phyloP scores from a whole-genome alignment of 2,113 vertebrate species.

The Benitochromis conjunctus region DNA sequence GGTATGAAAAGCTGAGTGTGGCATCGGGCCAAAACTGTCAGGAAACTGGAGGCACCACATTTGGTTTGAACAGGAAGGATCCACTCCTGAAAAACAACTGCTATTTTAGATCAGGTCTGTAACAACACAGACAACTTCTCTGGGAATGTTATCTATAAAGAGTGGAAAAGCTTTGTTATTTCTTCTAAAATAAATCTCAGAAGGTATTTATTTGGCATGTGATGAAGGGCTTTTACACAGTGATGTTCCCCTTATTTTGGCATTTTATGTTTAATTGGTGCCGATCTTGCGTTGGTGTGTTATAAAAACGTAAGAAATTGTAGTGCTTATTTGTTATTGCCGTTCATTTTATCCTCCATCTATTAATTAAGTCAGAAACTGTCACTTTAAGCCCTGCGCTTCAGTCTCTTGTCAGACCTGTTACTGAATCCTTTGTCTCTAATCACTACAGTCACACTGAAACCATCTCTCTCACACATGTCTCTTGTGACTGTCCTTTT shows the following conservation, averaged over 20 bases:
- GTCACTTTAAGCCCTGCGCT: neutral
- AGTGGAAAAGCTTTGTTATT: conserved; percentile 4
- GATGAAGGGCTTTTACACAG: neutral
- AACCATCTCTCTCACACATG: neutral
- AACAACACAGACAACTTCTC: neutral
- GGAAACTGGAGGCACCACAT: conserved; percentile 39
- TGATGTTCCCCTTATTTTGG: neutral
- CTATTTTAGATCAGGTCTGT: conserved; percentile 48
- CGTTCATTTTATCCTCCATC: conserved; percentile 7
- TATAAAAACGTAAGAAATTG: conserved; percentile 2
- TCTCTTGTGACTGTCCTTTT: conserved; percentile 1
- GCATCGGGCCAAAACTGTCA: neutral
- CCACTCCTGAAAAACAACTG: conserved; percentile 49
- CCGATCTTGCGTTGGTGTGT: neutral
- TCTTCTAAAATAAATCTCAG: neutral
- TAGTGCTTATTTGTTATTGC: conserved; percentile 20
- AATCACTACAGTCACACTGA: conserved; percentile 15
- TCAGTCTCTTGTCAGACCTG: conserved; percentile 3
- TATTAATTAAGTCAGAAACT: conserved; percentile 35
- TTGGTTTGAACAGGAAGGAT: conserved; percentile 56
- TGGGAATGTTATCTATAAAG: neutral
- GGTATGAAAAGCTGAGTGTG: neutral
- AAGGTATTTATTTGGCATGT: neutral
- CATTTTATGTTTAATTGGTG: neutral
- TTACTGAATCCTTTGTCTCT: conserved; percentile 37